Percentiles rank a stretch among this genome's conserved stretches.
These are phyloP conservation scores for Hippopotamus amphibius DNA, from an alignment of 2,113 vertebrate species.

Conservation along the genomic window DNA sequence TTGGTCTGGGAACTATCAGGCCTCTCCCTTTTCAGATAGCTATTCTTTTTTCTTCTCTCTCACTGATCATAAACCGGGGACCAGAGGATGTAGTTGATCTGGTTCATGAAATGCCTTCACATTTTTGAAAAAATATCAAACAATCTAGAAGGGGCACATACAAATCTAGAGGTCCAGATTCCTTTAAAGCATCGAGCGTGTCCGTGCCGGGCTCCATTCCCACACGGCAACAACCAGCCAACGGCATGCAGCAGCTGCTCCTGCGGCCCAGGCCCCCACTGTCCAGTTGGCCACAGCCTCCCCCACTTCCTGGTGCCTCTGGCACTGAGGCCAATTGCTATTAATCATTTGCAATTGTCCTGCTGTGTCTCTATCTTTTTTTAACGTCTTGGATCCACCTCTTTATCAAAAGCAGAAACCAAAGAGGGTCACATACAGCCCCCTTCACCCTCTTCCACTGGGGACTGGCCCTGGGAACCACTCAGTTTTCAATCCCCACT, in stretches of 20 bases:
- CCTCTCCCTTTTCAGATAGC: not conserved
- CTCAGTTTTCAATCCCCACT: not conserved
- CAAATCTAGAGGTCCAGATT: not conserved
- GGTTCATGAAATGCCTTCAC: not conserved
- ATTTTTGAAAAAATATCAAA: not conserved
- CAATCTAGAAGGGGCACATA: not conserved
- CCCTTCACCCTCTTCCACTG: not conserved
- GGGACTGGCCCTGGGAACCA: not conserved
- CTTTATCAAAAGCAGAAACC: not conserved
- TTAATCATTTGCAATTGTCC: not conserved
- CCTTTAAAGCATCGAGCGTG: not conserved
- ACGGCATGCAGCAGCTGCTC: fast-evolving
- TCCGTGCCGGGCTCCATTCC: not conserved
- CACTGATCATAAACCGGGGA: not conserved
- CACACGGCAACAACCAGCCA: not conserved
- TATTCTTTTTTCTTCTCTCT: not conserved
- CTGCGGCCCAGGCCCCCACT: fast-evolving
- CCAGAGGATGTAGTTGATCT: not conserved
- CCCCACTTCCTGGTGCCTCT: not conserved
- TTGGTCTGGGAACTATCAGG: not conserved
- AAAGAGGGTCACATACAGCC: not conserved
- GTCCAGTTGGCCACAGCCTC: not conserved
- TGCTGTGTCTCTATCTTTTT: not conserved
- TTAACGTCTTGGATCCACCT: not conserved
- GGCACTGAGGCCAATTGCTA: not conserved